A percentile compares a stretch with the other conserved stretches of the same genome.
Conservation (phyloP, 1,140 invertebrate genomes). For the Drosophila nebulosa region DNA sequence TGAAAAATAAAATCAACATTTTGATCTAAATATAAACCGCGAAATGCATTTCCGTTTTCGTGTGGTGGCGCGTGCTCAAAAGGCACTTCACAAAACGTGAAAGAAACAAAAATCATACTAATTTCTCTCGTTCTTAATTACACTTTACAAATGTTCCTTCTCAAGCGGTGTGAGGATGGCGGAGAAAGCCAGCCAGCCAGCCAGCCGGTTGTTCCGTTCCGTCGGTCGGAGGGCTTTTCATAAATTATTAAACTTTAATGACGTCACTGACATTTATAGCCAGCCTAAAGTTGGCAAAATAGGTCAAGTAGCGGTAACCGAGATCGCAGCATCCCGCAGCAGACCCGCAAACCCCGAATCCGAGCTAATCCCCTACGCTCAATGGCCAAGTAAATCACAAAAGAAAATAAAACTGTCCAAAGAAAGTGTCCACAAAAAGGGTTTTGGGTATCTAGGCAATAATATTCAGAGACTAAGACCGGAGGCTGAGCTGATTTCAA, state of each 20-base stretch:
- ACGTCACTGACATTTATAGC: conserved; percentile 73
- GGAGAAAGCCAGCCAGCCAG: too few species aligned
- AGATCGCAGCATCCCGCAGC: conserved; percentile 56
- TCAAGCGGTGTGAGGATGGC: not conserved
- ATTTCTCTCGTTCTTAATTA: conserved; percentile 56
- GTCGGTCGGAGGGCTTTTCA: too few species aligned
- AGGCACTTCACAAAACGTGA: conserved; percentile 24
- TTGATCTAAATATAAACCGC: conserved; percentile 36
- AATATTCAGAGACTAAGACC: not conserved
- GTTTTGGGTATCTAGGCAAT: conserved; percentile 15
- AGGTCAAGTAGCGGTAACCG: conserved; percentile 70
- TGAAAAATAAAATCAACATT: conserved; percentile 2
- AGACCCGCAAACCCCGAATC: conserved; percentile 1
- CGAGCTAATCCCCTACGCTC: conserved; percentile 34
- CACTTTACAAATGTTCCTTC: conserved; percentile 26
- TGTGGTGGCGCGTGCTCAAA: conserved; percentile 58
- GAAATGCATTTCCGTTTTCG: conserved; percentile 62
- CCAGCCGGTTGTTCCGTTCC: conserved; percentile 11
- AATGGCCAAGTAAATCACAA: conserved; percentile 73
- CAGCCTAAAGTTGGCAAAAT: conserved; percentile 66
- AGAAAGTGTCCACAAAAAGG: conserved; percentile 70
- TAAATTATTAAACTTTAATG: conserved; percentile 77
- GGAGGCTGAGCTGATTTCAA: conserved; percentile 61
- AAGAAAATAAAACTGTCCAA: conserved; percentile 78
- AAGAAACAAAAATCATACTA: conserved; percentile 64